Evolutionary conservation across 2,888 invertebrate species (phyloP).

Genomic region (Euplexia lucipara): DNA sequence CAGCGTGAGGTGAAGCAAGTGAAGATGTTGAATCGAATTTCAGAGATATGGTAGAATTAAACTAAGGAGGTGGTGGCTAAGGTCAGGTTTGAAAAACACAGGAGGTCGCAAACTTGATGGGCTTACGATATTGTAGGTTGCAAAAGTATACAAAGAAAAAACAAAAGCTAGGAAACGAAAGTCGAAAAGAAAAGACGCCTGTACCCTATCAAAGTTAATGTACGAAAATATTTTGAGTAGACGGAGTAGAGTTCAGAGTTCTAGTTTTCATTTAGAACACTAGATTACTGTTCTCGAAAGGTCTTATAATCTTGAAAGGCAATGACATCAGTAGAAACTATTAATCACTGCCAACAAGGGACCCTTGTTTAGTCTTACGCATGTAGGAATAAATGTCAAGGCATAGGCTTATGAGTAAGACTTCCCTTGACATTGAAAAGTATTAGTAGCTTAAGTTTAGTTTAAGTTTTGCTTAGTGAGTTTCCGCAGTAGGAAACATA

Average conservation of each 20-base stretch:
- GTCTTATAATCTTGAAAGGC: slow-evolving; percentile 12
- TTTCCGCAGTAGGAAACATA: neutral
- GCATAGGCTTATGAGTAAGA: slow-evolving; percentile 52
- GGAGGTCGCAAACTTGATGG: neutral
- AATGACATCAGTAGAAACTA: slow-evolving; percentile 29
- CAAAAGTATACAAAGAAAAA: too few relatives aligned
- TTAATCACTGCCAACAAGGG: slow-evolving; percentile 32
- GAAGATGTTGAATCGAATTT: too few relatives aligned
- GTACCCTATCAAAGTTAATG: neutral
- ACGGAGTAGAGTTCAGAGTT: neutral
- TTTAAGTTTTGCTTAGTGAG: neutral
- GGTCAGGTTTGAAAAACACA: neutral
- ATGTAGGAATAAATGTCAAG: slow-evolving; percentile 58
- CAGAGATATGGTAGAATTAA: neutral
- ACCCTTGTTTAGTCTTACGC: slow-evolving; percentile 44
- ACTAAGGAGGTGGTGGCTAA: neutral
- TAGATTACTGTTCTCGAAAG: neutral
- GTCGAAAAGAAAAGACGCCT: neutral
- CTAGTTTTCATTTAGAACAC: neutral
- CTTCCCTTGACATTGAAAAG: slow-evolving; percentile 51
- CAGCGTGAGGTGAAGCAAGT: too few relatives aligned
- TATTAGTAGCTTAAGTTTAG: slow-evolving; percentile 12
- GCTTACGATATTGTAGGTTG: too few relatives aligned
- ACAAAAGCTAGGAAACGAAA: neutral
- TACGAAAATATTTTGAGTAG: neutral